These are phyloP conservation scores for Globicephala melas DNA, from an alignment of 2,113 vertebrate species.

Conservation along the genomic window DNA sequence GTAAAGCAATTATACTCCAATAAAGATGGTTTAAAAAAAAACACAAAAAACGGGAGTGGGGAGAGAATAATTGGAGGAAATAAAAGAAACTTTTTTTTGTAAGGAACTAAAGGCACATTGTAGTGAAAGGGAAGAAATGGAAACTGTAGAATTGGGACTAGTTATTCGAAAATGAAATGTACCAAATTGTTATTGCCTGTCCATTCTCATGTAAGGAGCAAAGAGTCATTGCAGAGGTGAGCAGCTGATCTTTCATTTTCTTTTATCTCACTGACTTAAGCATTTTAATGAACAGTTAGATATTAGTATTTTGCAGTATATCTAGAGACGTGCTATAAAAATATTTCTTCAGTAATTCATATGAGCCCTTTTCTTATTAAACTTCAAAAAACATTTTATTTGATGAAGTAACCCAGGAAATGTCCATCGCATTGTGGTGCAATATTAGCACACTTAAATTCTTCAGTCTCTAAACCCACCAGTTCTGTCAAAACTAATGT, in stretches of 20 bases:
- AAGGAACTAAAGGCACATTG: neutral
- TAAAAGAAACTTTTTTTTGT: neutral
- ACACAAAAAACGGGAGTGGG: neutral
- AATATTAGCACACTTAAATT: neutral
- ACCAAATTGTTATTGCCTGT: neutral
- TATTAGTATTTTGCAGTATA: neutral
- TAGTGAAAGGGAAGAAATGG: neutral
- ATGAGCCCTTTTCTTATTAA: neutral
- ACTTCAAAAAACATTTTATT: neutral
- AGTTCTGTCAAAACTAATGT: neutral
- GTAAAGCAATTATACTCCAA: no score
- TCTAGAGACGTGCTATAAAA: neutral
- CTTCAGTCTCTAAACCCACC: neutral
- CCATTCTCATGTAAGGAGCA: neutral
- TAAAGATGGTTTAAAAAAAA: no score
- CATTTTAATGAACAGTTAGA: neutral
- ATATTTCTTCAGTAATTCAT: neutral
- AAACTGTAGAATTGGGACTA: neutral
- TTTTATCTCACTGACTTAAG: neutral
- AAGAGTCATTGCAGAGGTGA: neutral
- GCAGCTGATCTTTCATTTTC: neutral
- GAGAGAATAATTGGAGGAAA: neutral
- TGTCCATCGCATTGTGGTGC: neutral
- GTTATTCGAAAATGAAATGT: neutral
- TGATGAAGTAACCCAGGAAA: neutral